Conservation (phyloP, 2,797 vertebrate species). For the Takifugu rubripes region DNA sequence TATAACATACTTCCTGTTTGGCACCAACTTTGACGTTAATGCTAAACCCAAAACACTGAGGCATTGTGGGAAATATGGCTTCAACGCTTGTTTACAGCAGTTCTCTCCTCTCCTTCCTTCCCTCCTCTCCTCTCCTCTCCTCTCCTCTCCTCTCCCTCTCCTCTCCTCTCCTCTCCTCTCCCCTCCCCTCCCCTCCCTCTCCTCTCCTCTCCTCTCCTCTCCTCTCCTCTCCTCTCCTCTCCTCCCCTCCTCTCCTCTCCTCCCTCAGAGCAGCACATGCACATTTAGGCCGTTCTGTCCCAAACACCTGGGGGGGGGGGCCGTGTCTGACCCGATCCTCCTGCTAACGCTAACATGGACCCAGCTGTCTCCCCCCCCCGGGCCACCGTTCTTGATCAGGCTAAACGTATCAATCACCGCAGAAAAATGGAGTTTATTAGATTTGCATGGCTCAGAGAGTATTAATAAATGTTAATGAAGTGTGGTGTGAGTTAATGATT, state of each 20-base stretch:
- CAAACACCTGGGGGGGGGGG: too few relatives aligned
- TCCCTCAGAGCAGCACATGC: not conserved
- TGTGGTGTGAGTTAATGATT: conserved; percentile 44
- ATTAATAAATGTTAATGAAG: conserved; percentile 61
- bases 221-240: conserved; percentile 2
- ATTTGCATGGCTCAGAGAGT: conserved; percentile 55
- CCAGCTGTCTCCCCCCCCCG: not conserved
- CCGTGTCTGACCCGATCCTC: too few relatives aligned
- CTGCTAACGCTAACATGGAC: not conserved
- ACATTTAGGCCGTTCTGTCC: too few relatives aligned
- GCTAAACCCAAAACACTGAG: too few relatives aligned
- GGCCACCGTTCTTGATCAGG: conserved; percentile 15
- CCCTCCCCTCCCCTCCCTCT: not conserved
- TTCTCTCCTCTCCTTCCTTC: not conserved
- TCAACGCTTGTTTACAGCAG: not conserved
- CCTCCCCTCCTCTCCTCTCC: conserved; percentile 1
- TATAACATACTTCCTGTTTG: too few relatives aligned
- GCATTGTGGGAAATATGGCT: too few relatives aligned
- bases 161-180: not conserved
- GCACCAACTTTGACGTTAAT: too few relatives aligned
- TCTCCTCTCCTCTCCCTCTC: not conserved
- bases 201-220: not conserved
- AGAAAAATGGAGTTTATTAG: conserved; percentile 48
- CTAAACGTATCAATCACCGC: conserved; percentile 36
- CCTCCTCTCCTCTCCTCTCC: not conserved